These are phyloP conservation scores for Drosophila bifasciata DNA, from an alignment of 1,140 invertebrate species.

Conservation along the genomic window DNA sequence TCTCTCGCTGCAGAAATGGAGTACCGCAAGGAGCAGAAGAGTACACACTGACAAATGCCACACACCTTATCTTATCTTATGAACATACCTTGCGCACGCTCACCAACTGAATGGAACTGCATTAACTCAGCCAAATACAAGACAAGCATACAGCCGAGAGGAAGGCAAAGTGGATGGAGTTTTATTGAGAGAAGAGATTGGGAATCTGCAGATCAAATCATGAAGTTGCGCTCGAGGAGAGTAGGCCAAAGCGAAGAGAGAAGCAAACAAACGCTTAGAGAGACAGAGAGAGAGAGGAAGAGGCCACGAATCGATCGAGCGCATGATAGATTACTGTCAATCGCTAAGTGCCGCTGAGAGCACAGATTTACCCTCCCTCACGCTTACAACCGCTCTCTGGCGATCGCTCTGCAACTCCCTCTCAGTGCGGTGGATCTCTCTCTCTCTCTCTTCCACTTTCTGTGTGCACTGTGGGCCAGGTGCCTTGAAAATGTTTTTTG, in stretches of 20 bases:
- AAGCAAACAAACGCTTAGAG: too few relatives aligned
- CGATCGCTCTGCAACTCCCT: constrained; percentile 3
- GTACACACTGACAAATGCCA: too few relatives aligned
- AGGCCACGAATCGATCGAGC: constrained; percentile 57
- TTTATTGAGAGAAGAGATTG: too few relatives aligned
- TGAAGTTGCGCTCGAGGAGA: too few relatives aligned
- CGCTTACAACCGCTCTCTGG: not conserved
- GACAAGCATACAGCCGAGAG: too few relatives aligned
- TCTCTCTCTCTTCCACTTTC: constrained; percentile 12
- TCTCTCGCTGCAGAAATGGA: too few relatives aligned
- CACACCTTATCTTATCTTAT: too few relatives aligned
- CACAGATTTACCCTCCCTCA: constrained; percentile 20
- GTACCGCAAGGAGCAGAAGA: too few relatives aligned
- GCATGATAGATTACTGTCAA: constrained; percentile 45
- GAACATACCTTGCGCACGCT: too few relatives aligned
- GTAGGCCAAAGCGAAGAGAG: too few relatives aligned
- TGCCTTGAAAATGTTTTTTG: not conserved
- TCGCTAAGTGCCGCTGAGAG: constrained; percentile 18
- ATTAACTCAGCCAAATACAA: constrained; percentile 16
- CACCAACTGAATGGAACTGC: constrained; percentile 1
- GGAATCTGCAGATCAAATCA: too few relatives aligned
- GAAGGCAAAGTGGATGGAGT: too few relatives aligned
- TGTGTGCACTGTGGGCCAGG: constrained; percentile 39
- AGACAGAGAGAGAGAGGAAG: not conserved
- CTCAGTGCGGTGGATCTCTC: constrained; percentile 1